Evolutionary conservation across 2,888 invertebrate genomes (phyloP).

Genomic region (Cristatella mucedo): DNA sequence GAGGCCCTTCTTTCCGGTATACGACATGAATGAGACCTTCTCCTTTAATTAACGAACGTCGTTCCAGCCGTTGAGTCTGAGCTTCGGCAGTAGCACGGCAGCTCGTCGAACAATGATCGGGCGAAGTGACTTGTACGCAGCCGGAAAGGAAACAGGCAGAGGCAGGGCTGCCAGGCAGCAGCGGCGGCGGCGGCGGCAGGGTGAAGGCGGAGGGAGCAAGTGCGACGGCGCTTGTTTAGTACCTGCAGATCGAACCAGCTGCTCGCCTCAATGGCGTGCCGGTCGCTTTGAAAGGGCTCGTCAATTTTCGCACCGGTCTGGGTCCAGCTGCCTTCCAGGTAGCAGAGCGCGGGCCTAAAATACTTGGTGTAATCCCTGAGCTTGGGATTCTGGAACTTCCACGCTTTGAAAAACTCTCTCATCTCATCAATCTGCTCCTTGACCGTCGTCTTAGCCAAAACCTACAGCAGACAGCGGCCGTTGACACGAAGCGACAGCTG

Average conservation of each 20-base stretch:
- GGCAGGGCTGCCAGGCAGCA: too few relatives aligned
- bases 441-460: conserved; percentile 14
- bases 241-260: conserved; percentile 19
- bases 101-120: too few relatives aligned
- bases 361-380: conserved; percentile 15
- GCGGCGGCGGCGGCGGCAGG: too few relatives aligned
- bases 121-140: too few relatives aligned
- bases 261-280: conserved; percentile 19
- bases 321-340: conserved; percentile 20
- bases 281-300: conserved; percentile 20
- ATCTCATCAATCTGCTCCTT: conserved; percentile 18
- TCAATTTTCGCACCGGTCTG: conserved; percentile 14
- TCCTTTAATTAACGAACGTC: too few relatives aligned
- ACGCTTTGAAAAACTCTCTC: conserved; percentile 18
- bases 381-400: conserved; percentile 13
- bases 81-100: too few relatives aligned
- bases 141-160: too few relatives aligned
- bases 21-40: conserved; percentile 17
- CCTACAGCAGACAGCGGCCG: too few relatives aligned
- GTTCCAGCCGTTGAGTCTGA: too few relatives aligned
- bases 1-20: conserved; percentile 18
- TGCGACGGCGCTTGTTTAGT: too few relatives aligned
- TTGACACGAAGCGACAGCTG: too few relatives aligned
- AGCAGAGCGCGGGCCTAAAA: conserved; percentile 17
- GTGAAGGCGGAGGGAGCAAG: too few relatives aligned